phyloP scores from a whole-genome alignment of 2,888 invertebrate genomes.

The Mycalesis mineus region DNA sequence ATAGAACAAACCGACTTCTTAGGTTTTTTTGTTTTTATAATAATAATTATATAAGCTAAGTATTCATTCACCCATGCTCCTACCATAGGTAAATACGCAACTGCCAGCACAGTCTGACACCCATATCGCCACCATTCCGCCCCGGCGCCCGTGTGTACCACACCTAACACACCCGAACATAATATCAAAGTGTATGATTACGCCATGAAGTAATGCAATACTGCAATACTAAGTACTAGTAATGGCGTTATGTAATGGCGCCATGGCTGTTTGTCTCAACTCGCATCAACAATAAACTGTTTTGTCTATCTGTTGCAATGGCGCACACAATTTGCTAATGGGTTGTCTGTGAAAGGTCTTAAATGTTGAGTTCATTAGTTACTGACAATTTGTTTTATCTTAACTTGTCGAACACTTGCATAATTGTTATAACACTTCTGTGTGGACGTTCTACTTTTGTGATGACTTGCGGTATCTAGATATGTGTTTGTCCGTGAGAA shows the following conservation, averaged over 20 bases:
- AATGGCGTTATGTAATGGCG: background rate
- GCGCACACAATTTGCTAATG: background rate
- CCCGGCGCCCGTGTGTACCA: background rate
- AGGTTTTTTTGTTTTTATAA: too few relatives aligned
- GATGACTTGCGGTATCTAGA: too few relatives aligned
- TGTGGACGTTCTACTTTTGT: too few relatives aligned
- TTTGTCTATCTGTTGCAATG: constrained; percentile 7
- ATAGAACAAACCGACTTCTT: too few relatives aligned
- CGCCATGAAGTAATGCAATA: constrained; percentile 4
- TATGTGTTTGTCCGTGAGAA: too few relatives aligned
- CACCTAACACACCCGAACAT: background rate
- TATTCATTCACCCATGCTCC: too few relatives aligned
- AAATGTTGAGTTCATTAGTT: constrained; percentile 3
- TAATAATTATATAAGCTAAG: too few relatives aligned
- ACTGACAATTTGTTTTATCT: background rate
- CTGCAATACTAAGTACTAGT: background rate
- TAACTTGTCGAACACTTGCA: too few relatives aligned
- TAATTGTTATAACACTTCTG: too few relatives aligned
- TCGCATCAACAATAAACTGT: constrained; percentile 2
- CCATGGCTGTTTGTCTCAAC: background rate
- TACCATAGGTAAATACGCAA: too few relatives aligned
- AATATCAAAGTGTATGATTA: constrained; percentile 1
- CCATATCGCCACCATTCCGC: too few relatives aligned
- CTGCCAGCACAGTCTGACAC: too few relatives aligned
- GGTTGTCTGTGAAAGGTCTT: constrained; percentile 4